Base-by-base conservation (phyloP, 2,113 vertebrate genomes). In the Daboia siamensis region DNA sequence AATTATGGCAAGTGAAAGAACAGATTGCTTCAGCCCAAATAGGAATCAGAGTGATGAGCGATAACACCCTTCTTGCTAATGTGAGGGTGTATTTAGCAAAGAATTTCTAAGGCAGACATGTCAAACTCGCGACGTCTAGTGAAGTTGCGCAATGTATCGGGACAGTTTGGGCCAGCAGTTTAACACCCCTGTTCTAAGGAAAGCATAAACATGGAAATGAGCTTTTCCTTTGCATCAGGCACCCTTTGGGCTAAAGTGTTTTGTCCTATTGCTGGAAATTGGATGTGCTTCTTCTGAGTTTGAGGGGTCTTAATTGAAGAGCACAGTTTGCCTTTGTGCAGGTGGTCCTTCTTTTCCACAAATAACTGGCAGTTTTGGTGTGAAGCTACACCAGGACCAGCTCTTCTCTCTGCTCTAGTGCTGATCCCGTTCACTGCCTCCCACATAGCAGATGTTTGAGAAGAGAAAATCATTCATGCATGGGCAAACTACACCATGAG, bases 121-220 rank as follows among this genome's bases (percentile, higher is more conserved):
- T 51, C 48, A 51, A 51, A 51, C 48, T 51, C 8, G 48, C 8
- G 8, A 9, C 48, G 1, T 48, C 48, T 8, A 0, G 6, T 48
- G 48, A 48, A 0, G 8, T 51, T 8, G 48, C 48, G 1, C 1
- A 51, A 51, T 1, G 8, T 51, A 51, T 51, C 8, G 1, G 48
- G 1, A 51, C 48, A 51, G 48, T 51, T 51, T 51, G 8, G 8
- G 48, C 48, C 8, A 0, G 48, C 48, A 51, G 48, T 51, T 51
- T 51, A 8, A 51, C 1, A 51, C 48, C 48, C 48, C 48, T 51
- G 91, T 94, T 54, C 21, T 87, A 91, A n/a, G 26, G 61, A 93
- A 86, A 91, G n/a, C 0, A 1, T 86, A 59, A 86, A 55, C 93
- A 88, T 91, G 93, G 90, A 86, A 94, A 39, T 90, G 21, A 90